phyloP scores from a whole-genome alignment of 1,140 invertebrate genomes.

The Zaprionus gabonicus region DNA sequence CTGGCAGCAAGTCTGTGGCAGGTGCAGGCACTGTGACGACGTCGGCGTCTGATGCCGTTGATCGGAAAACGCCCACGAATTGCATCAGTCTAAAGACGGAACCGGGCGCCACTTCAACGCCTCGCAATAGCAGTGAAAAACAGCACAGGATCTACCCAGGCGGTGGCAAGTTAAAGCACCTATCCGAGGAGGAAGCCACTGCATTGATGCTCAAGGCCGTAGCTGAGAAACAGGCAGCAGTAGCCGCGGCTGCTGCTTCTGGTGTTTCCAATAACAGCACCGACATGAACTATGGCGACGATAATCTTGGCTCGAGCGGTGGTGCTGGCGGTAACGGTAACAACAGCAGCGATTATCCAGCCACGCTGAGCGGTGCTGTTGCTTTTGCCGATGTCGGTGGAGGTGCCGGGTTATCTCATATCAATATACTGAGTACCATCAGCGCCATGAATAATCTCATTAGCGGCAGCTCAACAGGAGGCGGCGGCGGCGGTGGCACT shows the following conservation, averaged over 20 bases:
- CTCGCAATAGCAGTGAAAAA: slow-evolving; percentile 59
- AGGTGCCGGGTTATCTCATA: slow-evolving; percentile 78
- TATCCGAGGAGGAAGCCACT: slow-evolving; percentile 77
- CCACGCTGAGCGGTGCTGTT: slow-evolving; percentile 67
- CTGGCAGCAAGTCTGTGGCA: slow-evolving; percentile 27
- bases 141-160: slow-evolving; percentile 48
- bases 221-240: slow-evolving; percentile 65
- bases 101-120: slow-evolving; percentile 58
- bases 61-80: slow-evolving; percentile 56
- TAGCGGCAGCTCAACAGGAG: slow-evolving; percentile 57
- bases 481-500: slow-evolving; percentile 48
- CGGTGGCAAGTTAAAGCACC: slow-evolving; percentile 66
- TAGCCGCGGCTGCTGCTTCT: slow-evolving; percentile 31
- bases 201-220: slow-evolving; percentile 75
- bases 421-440: slow-evolving; percentile 80
- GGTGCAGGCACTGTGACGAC: not conserved
- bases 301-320: slow-evolving; percentile 42
- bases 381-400: slow-evolving; percentile 82
- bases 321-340: slow-evolving; percentile 36
- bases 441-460: slow-evolving; percentile 83
- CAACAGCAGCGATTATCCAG: slow-evolving; percentile 69
- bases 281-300: slow-evolving; percentile 71
- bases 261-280: slow-evolving; percentile 49
- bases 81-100: slow-evolving; percentile 50
- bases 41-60: slow-evolving; percentile 21